Percentiles rank a stretch among this genome's conserved stretches.
Evolutionary conservation across 2,888 invertebrate genomes (phyloP).

Genomic region (Phyllotreta cruciferae): DNA sequence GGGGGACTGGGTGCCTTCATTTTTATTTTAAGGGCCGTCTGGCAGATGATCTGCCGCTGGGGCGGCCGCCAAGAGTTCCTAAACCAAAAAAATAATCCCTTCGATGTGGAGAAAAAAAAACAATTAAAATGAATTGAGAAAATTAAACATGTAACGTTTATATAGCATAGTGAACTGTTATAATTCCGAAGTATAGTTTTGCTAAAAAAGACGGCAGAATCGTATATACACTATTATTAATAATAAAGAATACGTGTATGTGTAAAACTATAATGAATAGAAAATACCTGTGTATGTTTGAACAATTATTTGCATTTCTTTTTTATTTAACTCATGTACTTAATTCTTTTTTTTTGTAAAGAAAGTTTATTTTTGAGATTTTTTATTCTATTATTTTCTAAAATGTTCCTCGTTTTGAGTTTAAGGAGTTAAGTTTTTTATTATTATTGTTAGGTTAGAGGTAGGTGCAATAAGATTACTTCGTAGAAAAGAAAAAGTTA

Average conservation of each 20-base stretch:
- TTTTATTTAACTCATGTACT: slow-evolving; percentile 41
- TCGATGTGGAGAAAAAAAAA: slow-evolving; percentile 54
- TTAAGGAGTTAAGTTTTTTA: slow-evolving; percentile 55
- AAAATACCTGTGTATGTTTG: slow-evolving; percentile 25
- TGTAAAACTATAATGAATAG: slow-evolving; percentile 35
- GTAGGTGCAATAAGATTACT: slow-evolving; percentile 61
- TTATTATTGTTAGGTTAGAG: slow-evolving; percentile 55
- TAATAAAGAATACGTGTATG: slow-evolving; percentile 56
- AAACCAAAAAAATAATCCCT: slow-evolving; percentile 55
- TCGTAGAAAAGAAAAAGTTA: slow-evolving; percentile 50
- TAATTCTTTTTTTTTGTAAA: slow-evolving; percentile 42
- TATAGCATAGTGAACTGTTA: slow-evolving; percentile 58
- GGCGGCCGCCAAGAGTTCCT: slow-evolving; percentile 56
- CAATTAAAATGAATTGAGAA: slow-evolving; percentile 44
- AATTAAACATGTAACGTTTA: slow-evolving; percentile 58
- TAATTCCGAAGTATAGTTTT: slow-evolving; percentile 59
- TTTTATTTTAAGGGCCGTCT: slow-evolving; percentile 38
- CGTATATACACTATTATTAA: slow-evolving; percentile 58
- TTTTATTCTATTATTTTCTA: slow-evolving; percentile 51
- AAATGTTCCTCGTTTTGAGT: slow-evolving; percentile 57
- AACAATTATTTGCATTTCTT: slow-evolving; percentile 54
- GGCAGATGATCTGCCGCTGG: slow-evolving; percentile 27
- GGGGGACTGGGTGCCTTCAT: slow-evolving; percentile 63
- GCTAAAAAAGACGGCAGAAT: slow-evolving; percentile 56
- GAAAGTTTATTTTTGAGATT: slow-evolving; percentile 43